These are phyloP conservation scores for Eremophila alpestris DNA, from an alignment of 2,797 vertebrate species.

Conservation along the genomic window DNA sequence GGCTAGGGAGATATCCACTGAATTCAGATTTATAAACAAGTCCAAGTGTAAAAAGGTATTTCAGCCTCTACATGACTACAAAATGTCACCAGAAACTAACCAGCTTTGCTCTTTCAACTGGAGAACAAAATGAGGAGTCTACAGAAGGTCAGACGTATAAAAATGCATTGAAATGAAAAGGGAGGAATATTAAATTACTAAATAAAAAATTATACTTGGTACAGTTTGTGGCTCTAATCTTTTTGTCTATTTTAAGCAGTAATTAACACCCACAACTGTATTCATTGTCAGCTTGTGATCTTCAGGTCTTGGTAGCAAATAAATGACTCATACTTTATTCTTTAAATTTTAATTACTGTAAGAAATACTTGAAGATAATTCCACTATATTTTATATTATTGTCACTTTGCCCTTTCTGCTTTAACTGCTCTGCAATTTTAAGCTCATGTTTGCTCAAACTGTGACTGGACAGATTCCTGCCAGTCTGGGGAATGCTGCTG, in stretches of 20 bases:
- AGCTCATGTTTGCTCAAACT: background rate
- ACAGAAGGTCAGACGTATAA: conserved; percentile 67
- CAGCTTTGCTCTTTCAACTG: conserved; percentile 55
- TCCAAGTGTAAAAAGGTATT: background rate
- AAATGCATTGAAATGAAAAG: conserved; percentile 64
- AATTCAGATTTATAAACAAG: conserved; percentile 56
- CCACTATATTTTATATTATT: background rate
- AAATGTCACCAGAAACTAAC: conserved; percentile 62
- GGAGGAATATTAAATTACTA: conserved; percentile 55
- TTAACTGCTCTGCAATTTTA: background rate
- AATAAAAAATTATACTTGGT: conserved; percentile 39
- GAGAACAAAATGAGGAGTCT: conserved; percentile 54
- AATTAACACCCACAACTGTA: conserved; percentile 37
- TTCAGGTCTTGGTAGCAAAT: background rate
- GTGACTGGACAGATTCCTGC: background rate
- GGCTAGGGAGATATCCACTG: background rate
- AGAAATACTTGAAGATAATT: background rate
- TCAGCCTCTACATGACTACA: background rate
- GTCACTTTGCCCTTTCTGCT: background rate
- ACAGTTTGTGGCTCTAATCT: background rate
- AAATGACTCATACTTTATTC: conserved; percentile 12
- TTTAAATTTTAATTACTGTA: background rate
- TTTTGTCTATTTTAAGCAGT: conserved; percentile 35
- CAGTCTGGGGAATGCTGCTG: background rate
- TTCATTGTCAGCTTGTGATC: background rate